Evolutionary conservation across 2,888 invertebrate genomes (phyloP).

Genomic region (Lasioglossum villosulum): DNA sequence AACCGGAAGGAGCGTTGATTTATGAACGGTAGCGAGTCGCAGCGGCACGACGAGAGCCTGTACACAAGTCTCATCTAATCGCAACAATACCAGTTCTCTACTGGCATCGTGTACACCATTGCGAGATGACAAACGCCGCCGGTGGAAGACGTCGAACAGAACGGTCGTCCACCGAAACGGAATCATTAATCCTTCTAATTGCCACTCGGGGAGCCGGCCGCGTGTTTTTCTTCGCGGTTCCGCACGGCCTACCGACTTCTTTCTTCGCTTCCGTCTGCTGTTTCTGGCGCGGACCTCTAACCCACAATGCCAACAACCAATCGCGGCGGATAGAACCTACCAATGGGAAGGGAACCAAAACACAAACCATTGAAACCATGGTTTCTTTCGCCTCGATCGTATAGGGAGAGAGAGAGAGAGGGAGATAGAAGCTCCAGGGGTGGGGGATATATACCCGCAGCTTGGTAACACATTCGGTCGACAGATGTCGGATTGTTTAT

Average conservation of each 20-base stretch:
- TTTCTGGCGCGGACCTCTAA: neutral
- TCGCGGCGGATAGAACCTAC: neutral
- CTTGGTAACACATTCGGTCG: slow-evolving; percentile 78
- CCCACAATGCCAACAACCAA: neutral
- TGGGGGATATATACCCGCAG: slow-evolving; percentile 50
- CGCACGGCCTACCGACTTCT: slow-evolving; percentile 39
- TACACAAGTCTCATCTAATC: slow-evolving; percentile 67
- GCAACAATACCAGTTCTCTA: slow-evolving; percentile 59
- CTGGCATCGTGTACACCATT: neutral
- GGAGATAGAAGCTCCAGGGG: neutral
- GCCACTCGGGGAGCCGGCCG: slow-evolving; percentile 74
- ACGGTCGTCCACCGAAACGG: slow-evolving; percentile 56
- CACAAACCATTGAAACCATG: slow-evolving; percentile 58
- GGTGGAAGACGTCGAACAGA: slow-evolving; percentile 37
- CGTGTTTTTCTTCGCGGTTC: slow-evolving; percentile 67
- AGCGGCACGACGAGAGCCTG: slow-evolving; percentile 39
- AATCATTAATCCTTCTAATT: slow-evolving; percentile 82
- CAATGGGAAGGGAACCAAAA: slow-evolving; percentile 30
- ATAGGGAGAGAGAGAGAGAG: neutral
- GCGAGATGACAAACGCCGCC: slow-evolving; percentile 48
- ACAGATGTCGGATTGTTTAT: slow-evolving; percentile 81
- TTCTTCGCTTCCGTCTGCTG: slow-evolving; percentile 20
- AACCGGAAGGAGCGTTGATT: slow-evolving; percentile 58
- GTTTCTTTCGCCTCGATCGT: slow-evolving; percentile 39
- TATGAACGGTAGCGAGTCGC: slow-evolving; percentile 50